Conservation (phyloP, 2,888 invertebrate species). For the Hermaeophaga mercurialis region DNA sequence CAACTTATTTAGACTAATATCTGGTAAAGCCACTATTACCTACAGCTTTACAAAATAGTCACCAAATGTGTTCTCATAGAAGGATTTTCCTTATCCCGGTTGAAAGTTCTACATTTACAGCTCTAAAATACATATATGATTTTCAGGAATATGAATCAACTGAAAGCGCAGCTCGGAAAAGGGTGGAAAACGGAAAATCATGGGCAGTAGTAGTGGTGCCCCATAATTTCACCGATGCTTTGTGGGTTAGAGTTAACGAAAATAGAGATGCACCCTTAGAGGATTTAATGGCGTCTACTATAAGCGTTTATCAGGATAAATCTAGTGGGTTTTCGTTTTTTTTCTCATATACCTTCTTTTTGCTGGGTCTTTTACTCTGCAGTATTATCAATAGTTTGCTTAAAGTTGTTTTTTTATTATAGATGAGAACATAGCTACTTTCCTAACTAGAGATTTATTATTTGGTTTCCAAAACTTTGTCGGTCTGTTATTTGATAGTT, state of each 20-base stretch:
- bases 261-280: conserved; percentile 63
- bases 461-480: conserved; percentile 76
- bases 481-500: conserved; percentile 65
- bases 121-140: too few species aligned
- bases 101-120: too few species aligned
- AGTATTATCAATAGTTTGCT: too few species aligned
- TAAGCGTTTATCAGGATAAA: conserved; percentile 79
- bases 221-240: conserved; percentile 73
- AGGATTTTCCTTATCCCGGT: too few species aligned
- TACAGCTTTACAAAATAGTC: too few species aligned
- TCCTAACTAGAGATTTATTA: conserved; percentile 75
- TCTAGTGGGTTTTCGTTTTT: conserved; percentile 85
- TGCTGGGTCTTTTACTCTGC: too few species aligned
- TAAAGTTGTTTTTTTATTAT: conserved; percentile 42
- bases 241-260: conserved; percentile 61
- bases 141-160: conserved; percentile 46
- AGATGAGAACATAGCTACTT: conserved; percentile 90
- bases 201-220: conserved; percentile 80
- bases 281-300: conserved; percentile 67
- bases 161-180: conserved; percentile 64
- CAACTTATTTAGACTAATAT: too few species aligned
- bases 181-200: conserved; percentile 72
- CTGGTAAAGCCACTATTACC: too few species aligned
- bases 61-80: too few species aligned
- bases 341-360: too few species aligned